Base-by-base conservation (phyloP, 2,888 invertebrate species). In the Ophioninae sp. region DNA sequence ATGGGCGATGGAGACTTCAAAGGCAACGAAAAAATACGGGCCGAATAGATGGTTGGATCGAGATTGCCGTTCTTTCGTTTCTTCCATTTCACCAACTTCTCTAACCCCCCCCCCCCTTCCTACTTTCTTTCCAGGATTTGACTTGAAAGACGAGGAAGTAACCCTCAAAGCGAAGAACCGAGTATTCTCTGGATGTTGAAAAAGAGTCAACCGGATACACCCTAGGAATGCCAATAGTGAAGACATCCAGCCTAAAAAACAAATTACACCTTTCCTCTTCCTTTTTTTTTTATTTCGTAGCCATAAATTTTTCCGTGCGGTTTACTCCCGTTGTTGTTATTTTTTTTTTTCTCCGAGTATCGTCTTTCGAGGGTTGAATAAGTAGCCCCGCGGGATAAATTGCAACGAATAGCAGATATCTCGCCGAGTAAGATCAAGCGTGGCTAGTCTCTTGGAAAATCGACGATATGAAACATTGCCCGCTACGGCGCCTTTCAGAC, bases 361-460 rank as follows among this genome's bases (percentile, higher is more conserved):
- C 63, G 78, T 85, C 81, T 85, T 80, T 71, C 79, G 79, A 79
- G 85, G 86, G 85, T 85, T 87, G 83, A 30, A 84, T 85, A 85
- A 87, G 73, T 79, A 81, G 75, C 83, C 78, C 85, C 76, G 68
- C 81, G 64, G 76, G 76, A 82, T 69, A 84, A 79, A 85, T 82
- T 75, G 82, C 75, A 79, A 81, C 73, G 83, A 79, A 81, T 75
- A 67, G 81, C 76, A 81, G 64, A 83, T 65, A 82, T 79, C 76
- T 73, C 63, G 64, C 81, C 79, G 72, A 79, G 73, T 72, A 78
- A 75, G 72, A 78, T 73, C 76, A 74, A 82, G 77, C 81, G 79
- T 79, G 83, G 87, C 86, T 90, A 92, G 89, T 88, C 91, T 90
- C 84, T 88, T 77, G 91, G 92, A 92, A 92, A 92, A 92, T 92